These are phyloP conservation scores for Gastrophryne carolinensis DNA, from an alignment of 2,797 vertebrate genomes.

Conservation along the genomic window DNA sequence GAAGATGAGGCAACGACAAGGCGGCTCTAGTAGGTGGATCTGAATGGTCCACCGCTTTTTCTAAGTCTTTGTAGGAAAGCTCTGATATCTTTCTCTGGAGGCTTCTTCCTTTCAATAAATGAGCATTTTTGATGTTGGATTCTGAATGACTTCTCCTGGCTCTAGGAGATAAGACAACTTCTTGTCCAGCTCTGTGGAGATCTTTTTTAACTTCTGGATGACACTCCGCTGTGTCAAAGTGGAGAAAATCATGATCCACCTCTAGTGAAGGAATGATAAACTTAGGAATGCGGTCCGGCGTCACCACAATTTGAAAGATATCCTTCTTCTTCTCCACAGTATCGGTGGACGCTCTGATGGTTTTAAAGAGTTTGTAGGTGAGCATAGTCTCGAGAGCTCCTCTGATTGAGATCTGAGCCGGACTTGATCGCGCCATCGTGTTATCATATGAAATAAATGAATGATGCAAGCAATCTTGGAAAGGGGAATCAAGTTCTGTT, in stretches of 20 bases:
- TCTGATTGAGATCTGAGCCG: conserved; percentile 54
- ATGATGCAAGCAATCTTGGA: conserved; percentile 54
- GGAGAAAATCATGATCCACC: conserved; percentile 49
- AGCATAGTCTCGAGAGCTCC: conserved; percentile 55
- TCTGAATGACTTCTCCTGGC: conserved; percentile 56
- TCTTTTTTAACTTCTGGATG: not conserved
- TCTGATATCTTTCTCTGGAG: conserved; percentile 40
- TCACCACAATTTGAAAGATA: conserved; percentile 63
- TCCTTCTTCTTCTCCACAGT: conserved; percentile 53
- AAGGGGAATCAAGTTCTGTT: conserved; percentile 52
- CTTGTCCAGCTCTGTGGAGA: not conserved
- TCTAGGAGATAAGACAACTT: conserved; percentile 31
- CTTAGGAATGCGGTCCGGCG: conserved; percentile 63
- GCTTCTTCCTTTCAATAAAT: not conserved
- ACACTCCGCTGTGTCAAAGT: conserved; percentile 38
- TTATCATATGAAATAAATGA: conserved; percentile 8
- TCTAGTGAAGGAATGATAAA: conserved; percentile 65
- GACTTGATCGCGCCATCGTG: conserved; percentile 57
- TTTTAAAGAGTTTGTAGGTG: conserved; percentile 56
- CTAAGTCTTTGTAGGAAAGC: conserved; percentile 43
- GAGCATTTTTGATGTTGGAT: conserved; percentile 42
- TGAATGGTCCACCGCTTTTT: conserved; percentile 56
- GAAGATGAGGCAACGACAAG: conserved; percentile 74
- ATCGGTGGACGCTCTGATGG: conserved; percentile 50
- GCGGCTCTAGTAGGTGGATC: conserved; percentile 73